A percentile compares a stretch with the other conserved stretches of the same genome.
Conservation (phyloP, 2,797 vertebrate genomes). For the Kryptopterus vitreolus region DNA sequence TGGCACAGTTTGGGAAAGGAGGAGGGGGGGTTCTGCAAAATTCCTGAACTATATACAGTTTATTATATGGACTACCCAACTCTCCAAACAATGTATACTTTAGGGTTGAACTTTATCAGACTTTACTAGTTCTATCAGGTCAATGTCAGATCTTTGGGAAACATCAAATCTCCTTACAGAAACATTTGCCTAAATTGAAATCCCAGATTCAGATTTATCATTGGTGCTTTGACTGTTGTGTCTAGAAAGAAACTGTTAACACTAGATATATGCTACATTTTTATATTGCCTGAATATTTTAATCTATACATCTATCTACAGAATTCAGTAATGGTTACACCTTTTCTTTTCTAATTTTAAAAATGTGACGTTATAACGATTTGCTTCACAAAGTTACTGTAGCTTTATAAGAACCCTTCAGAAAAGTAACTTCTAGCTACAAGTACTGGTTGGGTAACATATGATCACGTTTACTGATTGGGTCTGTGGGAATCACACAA, state of each 20-base stretch:
- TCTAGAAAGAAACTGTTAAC: constrained; percentile 48
- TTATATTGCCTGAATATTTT: constrained; percentile 44
- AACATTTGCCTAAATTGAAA: constrained; percentile 21
- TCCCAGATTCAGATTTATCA: constrained; percentile 33
- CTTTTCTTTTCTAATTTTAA: background rate
- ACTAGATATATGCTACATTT: constrained; percentile 36
- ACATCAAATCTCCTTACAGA: constrained; percentile 42
- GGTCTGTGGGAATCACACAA: constrained; percentile 40
- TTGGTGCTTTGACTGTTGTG: constrained; percentile 42
- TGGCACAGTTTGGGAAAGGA: background rate
- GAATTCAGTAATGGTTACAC: background rate
- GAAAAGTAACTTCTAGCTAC: background rate
- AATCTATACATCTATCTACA: background rate
- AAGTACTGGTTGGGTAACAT: background rate
- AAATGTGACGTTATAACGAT: background rate
- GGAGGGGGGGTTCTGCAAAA: constrained; percentile 17
- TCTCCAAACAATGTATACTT: background rate
- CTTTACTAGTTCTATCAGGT: background rate
- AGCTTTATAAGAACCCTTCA: background rate
- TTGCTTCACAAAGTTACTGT: constrained; percentile 8
- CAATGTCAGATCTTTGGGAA: background rate
- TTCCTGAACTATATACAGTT: constrained; percentile 2
- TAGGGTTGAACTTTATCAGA: constrained; percentile 3
- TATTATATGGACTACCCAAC: background rate
- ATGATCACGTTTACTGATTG: constrained; percentile 39